These are phyloP conservation scores for Carcharodon carcharias DNA, from an alignment of 2,797 vertebrate genomes.

Conservation along the genomic window DNA sequence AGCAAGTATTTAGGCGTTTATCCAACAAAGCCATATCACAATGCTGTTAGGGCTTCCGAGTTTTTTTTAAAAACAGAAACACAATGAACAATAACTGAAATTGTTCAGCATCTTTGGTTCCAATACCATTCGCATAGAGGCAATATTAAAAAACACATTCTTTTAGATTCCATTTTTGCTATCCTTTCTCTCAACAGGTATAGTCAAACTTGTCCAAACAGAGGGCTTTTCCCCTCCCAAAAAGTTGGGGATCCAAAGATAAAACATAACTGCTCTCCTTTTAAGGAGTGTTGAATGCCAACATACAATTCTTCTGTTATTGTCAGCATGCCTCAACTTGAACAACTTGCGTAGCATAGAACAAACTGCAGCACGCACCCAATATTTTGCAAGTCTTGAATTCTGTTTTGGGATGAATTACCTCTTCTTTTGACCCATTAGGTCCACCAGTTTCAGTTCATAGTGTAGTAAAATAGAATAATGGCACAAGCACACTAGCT, in stretches of 20 bases:
- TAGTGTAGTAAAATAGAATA: not conserved
- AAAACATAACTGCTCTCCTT: not conserved
- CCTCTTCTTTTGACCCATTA: not conserved
- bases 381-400: not conserved
- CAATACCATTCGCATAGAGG: not conserved
- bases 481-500: not conserved
- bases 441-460: not conserved
- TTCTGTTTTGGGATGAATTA: not conserved
- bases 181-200: not conserved
- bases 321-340: not conserved
- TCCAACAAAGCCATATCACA: not conserved
- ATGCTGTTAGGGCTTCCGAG: not conserved
- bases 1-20: not conserved
- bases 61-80: not conserved
- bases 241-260: not conserved
- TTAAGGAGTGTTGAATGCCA: not conserved
- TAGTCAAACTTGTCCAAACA: not conserved
- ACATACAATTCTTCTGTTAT: not conserved
- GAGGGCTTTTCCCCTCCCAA: not conserved
- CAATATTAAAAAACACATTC: not conserved
- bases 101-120: not conserved
- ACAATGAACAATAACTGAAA: not conserved
- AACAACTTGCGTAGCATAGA: not conserved
- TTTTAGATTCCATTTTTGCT: not conserved
- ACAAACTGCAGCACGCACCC: not conserved